Base-by-base conservation (phyloP, 2,113 vertebrate species). In the Xenopus borealis region DNA sequence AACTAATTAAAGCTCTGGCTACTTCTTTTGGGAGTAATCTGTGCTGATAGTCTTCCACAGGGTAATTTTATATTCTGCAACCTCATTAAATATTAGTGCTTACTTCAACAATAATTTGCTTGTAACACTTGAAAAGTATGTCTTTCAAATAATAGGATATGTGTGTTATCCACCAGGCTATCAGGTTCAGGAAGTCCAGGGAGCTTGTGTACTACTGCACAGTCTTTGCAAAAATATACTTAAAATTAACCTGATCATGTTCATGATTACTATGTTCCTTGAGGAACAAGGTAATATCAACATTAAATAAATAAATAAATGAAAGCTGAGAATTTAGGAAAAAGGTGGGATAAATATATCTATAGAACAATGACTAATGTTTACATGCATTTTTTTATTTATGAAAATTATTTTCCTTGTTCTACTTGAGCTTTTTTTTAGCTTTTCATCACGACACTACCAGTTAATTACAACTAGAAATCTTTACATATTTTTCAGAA, bases 1-100 rank as follows among this genome's bases (percentile, higher is more conserved):
- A 68, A 69, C 78, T 79, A 82, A 74, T 76, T 81, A 80, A 76
- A 72, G 71, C 74, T 61, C 63, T 57, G 40, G 74, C 76, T 73
- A 19, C 71, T 75, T 78, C 69, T 78, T 79, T 65, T 67, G 13
- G 62, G 73, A 79, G 71, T 80, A 78, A 81, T 76, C 66, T 63
- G 46, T 27, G n/a, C 40, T 0, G 4, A 63, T 45, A 77, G 63
- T n/a, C 79, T 78, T 71, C 73, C 59, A 53, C 65, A 68, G 71
- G 20, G 73, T 80, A 72, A 80, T 71, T 70, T 69, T 72, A 58
- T 27, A 69, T 78, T 76, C 70, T 75, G 45, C 12, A 72, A 30
- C 58, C 70, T 80, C 73, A 69, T 79, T 79, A 75, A 81, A 80
- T 79, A 76, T 27, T 78, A 72, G 62, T 61, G 40, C 66, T 68